Conservation (phyloP, 2,888 invertebrate species). For the Noctua pronuba region DNA sequence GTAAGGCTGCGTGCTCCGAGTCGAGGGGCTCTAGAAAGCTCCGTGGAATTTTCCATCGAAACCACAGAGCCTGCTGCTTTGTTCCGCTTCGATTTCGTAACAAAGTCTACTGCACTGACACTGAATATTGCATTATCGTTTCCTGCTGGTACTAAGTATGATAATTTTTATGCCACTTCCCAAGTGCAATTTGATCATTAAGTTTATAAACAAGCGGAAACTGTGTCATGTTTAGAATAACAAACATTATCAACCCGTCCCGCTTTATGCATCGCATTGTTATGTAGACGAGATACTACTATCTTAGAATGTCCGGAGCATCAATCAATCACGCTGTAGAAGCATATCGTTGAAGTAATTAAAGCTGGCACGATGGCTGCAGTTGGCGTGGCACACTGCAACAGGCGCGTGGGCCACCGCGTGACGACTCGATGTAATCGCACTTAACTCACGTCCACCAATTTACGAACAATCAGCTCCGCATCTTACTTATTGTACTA, state of each 20-base stretch:
- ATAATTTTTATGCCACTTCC: slow-evolving; percentile 50
- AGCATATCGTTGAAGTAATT: slow-evolving; percentile 70
- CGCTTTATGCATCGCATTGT: slow-evolving; percentile 41
- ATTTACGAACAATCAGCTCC: slow-evolving; percentile 48
- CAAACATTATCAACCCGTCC: slow-evolving; percentile 51
- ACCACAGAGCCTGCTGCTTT: slow-evolving; percentile 65
- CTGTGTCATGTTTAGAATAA: slow-evolving; percentile 62
- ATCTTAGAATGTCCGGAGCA: slow-evolving; percentile 55
- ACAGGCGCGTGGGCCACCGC: slow-evolving; percentile 70
- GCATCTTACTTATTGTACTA: slow-evolving; percentile 48
- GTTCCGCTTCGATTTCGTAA: slow-evolving; percentile 71
- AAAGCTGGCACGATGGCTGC: slow-evolving; percentile 71
- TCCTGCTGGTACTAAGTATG: slow-evolving; percentile 54
- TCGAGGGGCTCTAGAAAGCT: slow-evolving; percentile 83
- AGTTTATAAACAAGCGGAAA: slow-evolving; percentile 52
- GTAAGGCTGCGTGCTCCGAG: slow-evolving; percentile 76
- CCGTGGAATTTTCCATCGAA: slow-evolving; percentile 79
- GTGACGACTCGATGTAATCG: slow-evolving; percentile 67
- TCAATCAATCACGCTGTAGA: slow-evolving; percentile 63
- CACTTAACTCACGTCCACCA: slow-evolving; percentile 46
- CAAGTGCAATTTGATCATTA: slow-evolving; percentile 52
- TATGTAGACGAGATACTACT: slow-evolving; percentile 37
- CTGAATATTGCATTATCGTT: slow-evolving; percentile 52
- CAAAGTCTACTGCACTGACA: slow-evolving; percentile 42
- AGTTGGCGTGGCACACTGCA: slow-evolving; percentile 69